phyloP scores from a whole-genome alignment of 2,888 invertebrate genomes.

The Netelia melanura region DNA sequence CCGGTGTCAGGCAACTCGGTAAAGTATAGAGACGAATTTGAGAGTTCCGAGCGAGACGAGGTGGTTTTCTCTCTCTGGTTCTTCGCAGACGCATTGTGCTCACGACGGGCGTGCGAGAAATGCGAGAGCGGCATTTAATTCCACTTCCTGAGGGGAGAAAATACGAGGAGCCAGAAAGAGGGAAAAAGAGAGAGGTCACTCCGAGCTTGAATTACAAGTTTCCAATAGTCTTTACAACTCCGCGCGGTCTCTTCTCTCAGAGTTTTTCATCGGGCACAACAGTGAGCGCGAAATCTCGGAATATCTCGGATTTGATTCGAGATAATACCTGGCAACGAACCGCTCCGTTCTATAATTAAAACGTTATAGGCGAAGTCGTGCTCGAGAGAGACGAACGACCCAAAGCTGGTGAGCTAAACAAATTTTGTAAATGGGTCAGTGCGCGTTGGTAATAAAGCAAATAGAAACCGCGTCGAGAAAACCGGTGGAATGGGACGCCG shows the following conservation, averaged over 20 bases:
- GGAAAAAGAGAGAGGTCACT: slow-evolving; percentile 32
- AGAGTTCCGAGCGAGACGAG: slow-evolving; percentile 24
- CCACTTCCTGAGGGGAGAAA: slow-evolving; percentile 69
- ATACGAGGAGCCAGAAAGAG: slow-evolving; percentile 51
- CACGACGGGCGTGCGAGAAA: slow-evolving; percentile 57
- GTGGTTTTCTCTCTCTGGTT: slow-evolving; percentile 34
- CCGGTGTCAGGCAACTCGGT: slow-evolving; percentile 25
- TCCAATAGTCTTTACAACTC: slow-evolving; percentile 41
- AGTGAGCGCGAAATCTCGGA: neutral
- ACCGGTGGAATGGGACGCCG: too few species aligned
- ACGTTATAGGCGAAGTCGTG: slow-evolving; percentile 13
- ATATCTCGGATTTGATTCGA: slow-evolving; percentile 3
- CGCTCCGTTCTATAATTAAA: slow-evolving; percentile 48
- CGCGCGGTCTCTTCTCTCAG: neutral
- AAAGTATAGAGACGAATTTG: slow-evolving; percentile 31
- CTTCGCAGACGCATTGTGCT: slow-evolving; percentile 58
- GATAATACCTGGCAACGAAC: neutral
- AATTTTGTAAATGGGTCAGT: slow-evolving; percentile 64
- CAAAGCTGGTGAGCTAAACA: slow-evolving; percentile 54
- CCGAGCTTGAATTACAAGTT: slow-evolving; percentile 48
- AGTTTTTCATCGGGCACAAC: neutral
- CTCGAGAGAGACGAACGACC: slow-evolving; percentile 58
- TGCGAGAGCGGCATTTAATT: slow-evolving; percentile 68
- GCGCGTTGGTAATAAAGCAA: slow-evolving; percentile 60
- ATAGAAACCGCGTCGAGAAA: slow-evolving; percentile 35